Conservation (phyloP, 2,797 vertebrate genomes). For the Chloroceryle amazona region DNA sequence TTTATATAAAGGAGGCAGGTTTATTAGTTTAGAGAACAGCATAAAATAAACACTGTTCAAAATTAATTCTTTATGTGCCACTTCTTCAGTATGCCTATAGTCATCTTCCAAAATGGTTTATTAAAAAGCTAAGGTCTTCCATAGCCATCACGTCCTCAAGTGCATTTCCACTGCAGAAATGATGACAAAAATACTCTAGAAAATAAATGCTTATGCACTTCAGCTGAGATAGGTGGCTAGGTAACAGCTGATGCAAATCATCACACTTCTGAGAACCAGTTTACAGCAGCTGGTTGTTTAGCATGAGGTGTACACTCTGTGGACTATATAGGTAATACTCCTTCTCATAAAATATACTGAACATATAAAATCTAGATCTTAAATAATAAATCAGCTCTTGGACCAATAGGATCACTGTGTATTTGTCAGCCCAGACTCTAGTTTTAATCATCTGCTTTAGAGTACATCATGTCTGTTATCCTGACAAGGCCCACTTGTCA, state of each 20-base stretch:
- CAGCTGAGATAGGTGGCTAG: not conserved
- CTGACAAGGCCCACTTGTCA: slow-evolving; percentile 3
- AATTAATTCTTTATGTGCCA: not conserved
- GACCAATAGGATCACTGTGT: not conserved
- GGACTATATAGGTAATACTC: not conserved
- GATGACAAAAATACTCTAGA: not conserved
- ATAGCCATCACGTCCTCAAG: not conserved
- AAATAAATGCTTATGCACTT: not conserved
- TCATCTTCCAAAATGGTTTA: not conserved
- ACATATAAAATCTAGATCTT: not conserved
- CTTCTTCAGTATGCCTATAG: not conserved
- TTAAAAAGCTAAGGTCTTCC: not conserved
- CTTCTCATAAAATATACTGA: not conserved
- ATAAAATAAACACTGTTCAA: not conserved
- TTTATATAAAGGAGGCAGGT: not conserved
- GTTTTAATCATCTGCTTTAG: slow-evolving; percentile 30
- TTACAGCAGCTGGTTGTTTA: not conserved
- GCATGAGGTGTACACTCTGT: not conserved
- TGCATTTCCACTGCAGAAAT: not conserved
- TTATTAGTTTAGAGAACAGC: slow-evolving; percentile 14
- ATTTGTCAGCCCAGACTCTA: not conserved
- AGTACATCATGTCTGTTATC: not conserved
- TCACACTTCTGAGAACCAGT: not conserved
- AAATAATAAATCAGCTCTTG: not conserved
- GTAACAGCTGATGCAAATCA: not conserved